phyloP scores from a whole-genome alignment of 37 sponge, comb jelly and placozoan genomes.

The Oscarella lobularis region DNA sequence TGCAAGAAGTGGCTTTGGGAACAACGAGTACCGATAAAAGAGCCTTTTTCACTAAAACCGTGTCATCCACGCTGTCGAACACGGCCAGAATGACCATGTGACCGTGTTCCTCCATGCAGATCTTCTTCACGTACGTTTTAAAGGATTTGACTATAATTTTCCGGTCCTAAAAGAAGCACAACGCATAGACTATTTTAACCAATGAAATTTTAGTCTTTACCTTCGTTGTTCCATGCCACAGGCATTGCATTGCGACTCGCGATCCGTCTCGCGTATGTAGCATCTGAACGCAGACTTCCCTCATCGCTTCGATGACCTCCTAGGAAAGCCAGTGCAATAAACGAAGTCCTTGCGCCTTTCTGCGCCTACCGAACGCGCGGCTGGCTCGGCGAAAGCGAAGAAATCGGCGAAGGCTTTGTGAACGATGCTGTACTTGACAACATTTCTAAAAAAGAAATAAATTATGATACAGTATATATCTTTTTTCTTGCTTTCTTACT shows the following conservation, averaged over 20 bases:
- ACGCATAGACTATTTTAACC: background rate
- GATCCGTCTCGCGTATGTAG: constrained; percentile 84
- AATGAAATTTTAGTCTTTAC: constrained; percentile 7
- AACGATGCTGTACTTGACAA: constrained; percentile 68
- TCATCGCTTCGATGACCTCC: constrained; percentile 66
- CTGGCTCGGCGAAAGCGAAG: constrained; percentile 29
- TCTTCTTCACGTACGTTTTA: constrained; percentile 74
- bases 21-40: constrained; percentile 32
- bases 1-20: background rate
- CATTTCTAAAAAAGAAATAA: constrained; percentile 4
- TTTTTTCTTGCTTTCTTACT: constrained; percentile 24
- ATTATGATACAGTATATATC: too few relatives aligned
- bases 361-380: constrained; percentile 35
- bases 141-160: constrained; percentile 79
- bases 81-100: constrained; percentile 64
- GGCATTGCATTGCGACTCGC: constrained; percentile 46
- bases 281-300: constrained; percentile 47
- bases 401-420: constrained; percentile 70
- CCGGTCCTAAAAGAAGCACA: constrained; percentile 39
- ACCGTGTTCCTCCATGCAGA: constrained; percentile 81
- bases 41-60: constrained; percentile 73
- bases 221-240: constrained; percentile 93
- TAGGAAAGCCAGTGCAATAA: constrained; percentile 9
- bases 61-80: constrained; percentile 94
- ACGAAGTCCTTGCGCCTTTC: background rate